Percentiles rank a stretch among this genome's conserved stretches.
Evolutionary conservation across 2,113 vertebrate species (phyloP).

Genomic region (Mellivora capensis): DNA sequence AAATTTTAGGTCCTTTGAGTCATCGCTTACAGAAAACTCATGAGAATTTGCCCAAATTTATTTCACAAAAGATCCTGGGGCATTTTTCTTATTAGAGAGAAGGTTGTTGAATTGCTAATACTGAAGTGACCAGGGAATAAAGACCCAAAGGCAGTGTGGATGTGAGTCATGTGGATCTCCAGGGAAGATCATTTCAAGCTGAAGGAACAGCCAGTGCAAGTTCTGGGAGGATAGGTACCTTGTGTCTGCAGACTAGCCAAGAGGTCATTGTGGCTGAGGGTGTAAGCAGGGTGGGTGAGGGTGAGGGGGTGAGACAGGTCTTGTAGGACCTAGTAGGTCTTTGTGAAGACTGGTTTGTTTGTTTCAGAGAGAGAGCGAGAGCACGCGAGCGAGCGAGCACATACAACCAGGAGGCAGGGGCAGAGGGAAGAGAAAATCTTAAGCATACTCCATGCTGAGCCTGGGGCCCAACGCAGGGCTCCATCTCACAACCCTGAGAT

Average conservation of each 20-base stretch:
- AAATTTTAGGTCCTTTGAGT: neutral
- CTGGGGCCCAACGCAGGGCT: neutral
- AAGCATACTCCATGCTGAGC: neutral
- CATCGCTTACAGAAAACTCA: neutral
- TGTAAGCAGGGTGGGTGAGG: neutral
- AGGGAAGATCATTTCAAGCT: neutral
- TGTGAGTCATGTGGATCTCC: neutral
- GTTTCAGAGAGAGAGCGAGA: too few species aligned
- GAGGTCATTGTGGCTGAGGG: neutral
- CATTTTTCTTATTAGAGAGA: neutral
- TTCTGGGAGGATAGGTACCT: neutral
- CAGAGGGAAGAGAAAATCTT: neutral
- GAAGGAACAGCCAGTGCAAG: neutral
- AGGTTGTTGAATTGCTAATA: neutral
- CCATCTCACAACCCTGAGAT: neutral
- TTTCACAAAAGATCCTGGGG: neutral
- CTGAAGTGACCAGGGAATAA: neutral
- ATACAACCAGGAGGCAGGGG: neutral
- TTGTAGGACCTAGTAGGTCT: neutral
- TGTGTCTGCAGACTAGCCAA: neutral
- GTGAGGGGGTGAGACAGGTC: neutral
- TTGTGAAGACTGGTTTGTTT: neutral
- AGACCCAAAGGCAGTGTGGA: neutral
- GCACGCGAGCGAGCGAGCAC: neutral
- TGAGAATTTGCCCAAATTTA: neutral